Base-by-base conservation (phyloP, 2,888 invertebrate genomes). In the Sminthurides aquaticus region DNA sequence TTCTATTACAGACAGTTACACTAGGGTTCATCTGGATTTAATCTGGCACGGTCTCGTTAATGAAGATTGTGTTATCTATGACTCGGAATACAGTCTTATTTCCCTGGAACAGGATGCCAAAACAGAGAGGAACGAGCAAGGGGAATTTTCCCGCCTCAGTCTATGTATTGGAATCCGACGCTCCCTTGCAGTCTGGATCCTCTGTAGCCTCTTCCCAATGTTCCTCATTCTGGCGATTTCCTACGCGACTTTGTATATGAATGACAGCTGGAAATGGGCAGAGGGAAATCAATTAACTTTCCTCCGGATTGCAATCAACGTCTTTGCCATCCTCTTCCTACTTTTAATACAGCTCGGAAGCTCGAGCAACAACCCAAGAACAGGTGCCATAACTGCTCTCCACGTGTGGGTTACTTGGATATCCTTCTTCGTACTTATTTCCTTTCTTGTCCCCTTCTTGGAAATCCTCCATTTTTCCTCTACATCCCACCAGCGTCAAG, bases 1-100 rank as follows among this genome's bases (percentile, higher is more conserved):
- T 57, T 59, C 26, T 24, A 34, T 54, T 60, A n/a, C 54, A 73
- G 73, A 63, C 66, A 69, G 67, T 26, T 69, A 73, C 57, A 67
- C 69, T 2, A 60, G 63, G 5, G 61, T 73, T 52, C 71, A 73
- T 52, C 55, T 73, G 24, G 54, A 58, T 18, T 34, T 73, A 11
- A 61, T 72, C 20, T 73, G 73, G 73, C 67, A 73, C 43, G 73
- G 71, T 18, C 64, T 66, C n/a, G 59, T 69, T 1, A 64, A 66
- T 26, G 62, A 70, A 3, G 52, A 71, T 28, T 54, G 69, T 28
- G 29, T 64, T 11, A 64, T 67, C 0, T 70, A 56, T 49, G 68
- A 70, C 49, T 65, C 71, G 2, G 69, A 71, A 26, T 73, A 66
- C 58, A 61, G 57, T 24, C 58, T 71, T 25, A 64, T 61, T 1